These are phyloP conservation scores for Eclectus roratus DNA, from an alignment of 2,113 vertebrate species.

Conservation along the genomic window DNA sequence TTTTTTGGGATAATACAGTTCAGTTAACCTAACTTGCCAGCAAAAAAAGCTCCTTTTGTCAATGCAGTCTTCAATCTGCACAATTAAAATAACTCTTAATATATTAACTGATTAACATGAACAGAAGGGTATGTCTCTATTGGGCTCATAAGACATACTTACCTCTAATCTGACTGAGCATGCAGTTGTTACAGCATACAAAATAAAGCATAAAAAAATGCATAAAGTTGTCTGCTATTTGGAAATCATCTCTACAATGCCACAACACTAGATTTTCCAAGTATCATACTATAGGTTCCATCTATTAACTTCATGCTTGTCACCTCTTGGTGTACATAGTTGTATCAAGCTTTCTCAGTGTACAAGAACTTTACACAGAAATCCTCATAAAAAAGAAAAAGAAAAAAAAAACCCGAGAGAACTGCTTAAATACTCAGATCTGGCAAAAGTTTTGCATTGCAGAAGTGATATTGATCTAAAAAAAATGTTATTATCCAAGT, in stretches of 20 bases:
- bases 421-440: constrained; percentile 17
- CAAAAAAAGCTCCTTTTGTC: not conserved
- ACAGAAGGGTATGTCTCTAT: not conserved
- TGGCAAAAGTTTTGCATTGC: constrained; percentile 64
- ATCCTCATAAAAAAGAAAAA: constrained; percentile 2
- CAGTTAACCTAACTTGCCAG: not conserved
- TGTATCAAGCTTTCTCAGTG: constrained; percentile 17
- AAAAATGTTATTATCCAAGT: constrained; percentile 71
- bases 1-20: not conserved
- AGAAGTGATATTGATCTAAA: constrained; percentile 72
- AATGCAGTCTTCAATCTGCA: not conserved
- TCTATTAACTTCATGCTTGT: constrained; percentile 28
- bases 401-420: not conserved
- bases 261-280: not conserved
- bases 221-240: not conserved
- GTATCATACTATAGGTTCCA: not conserved
- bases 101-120: not conserved
- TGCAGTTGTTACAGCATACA: not conserved
- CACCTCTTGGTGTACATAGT: not conserved
- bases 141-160: not conserved
- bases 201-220: not conserved
- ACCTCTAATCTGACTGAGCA: not conserved
- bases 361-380: constrained; percentile 54
- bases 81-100: not conserved
- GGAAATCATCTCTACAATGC: not conserved